A percentile compares a stretch with the other conserved stretches of the same genome.
Conservation (phyloP, 2,113 vertebrate genomes). For the Mesoclemmys tuberculata region DNA sequence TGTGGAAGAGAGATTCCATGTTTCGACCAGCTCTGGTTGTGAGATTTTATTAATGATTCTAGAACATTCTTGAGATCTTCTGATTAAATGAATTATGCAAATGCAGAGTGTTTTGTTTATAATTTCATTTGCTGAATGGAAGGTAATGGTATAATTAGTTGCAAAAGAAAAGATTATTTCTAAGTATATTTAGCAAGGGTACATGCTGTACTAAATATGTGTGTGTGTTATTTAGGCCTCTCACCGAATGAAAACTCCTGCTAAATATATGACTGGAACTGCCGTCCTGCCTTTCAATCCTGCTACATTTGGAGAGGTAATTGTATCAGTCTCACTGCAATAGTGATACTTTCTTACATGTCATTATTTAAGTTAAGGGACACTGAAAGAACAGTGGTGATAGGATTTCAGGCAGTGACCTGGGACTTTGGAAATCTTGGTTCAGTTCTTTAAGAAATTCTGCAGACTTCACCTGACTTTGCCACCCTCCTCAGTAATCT, state of each 20-base stretch:
- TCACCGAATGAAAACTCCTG: conserved; percentile 94
- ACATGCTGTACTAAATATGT: no score
- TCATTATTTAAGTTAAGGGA: not conserved
- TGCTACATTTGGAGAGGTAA: conserved; percentile 95
- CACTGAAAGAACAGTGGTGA: not conserved
- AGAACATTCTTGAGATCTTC: not conserved
- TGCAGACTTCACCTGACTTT: not conserved
- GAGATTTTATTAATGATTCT: not conserved
- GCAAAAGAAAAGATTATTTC: conserved; percentile 48
- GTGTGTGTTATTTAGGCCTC: conserved; percentile 83
- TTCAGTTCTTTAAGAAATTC: not conserved
- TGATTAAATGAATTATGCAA: not conserved
- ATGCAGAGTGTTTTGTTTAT: not conserved
- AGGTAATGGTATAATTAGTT: conserved; percentile 8
- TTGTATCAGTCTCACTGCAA: not conserved
- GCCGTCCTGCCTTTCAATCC: conserved; percentile 94
- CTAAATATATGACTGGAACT: conserved; percentile 92
- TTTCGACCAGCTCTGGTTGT: not conserved
- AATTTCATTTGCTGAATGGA: conserved; percentile 32
- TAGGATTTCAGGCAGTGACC: not conserved
- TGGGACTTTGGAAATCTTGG: not conserved
- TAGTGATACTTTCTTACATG: accelerated
- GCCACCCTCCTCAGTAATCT: not conserved
- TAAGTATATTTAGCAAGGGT: not conserved
- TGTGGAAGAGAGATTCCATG: not conserved